Base-by-base conservation (phyloP, 2,888 invertebrate genomes). In the Therioaphis trifolii region DNA sequence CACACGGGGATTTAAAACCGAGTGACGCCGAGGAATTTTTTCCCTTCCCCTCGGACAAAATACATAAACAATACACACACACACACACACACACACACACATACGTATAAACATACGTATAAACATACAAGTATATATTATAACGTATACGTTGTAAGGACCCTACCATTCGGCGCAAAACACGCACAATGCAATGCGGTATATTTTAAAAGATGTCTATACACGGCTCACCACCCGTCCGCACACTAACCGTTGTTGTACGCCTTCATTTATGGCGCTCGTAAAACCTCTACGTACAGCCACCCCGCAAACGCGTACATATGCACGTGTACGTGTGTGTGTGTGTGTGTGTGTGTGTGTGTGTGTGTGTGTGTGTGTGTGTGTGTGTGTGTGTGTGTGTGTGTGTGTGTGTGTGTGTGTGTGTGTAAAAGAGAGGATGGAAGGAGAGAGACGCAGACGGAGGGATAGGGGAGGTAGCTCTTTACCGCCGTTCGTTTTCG, bases 241-340 rank as follows among this genome's bases (percentile, higher is more conserved):
- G 35, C 52, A 52, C 72, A 35, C 29, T 72, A 52, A 52, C 52
- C 49, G 58, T 24, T 15, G 24, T 43, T 43, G 52, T 29, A 76
- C 76, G 61, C 58, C 61, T 76, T 63, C 76, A 76, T 76, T 58
- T 58, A 75, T 43, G 29, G 78, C 15, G 78, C 66, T 78, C 78
- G 68, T 78, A 66, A 78, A 78, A 78, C 66, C 21, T 21, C 21
- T 52, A 27, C 27, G 18, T 15, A 14, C 4, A 2, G 21, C 21
- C 0, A n/a, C 9, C 5, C 52, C 29, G n/a, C 49, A 3, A 3
- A 11, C 35, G 35, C 35, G n/a, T 52, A 52, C 4, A 4, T 18
- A 52, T 52, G n/a, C 18, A 52, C 18, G n/a, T 52, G 18, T 52
- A 18, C 18, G n/a, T 52, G 18, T 52, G n/a, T 52, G 5, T 52